Conservation (phyloP, 92 coral and sea anemone genomes). For the Pocillopora grandis region DNA sequence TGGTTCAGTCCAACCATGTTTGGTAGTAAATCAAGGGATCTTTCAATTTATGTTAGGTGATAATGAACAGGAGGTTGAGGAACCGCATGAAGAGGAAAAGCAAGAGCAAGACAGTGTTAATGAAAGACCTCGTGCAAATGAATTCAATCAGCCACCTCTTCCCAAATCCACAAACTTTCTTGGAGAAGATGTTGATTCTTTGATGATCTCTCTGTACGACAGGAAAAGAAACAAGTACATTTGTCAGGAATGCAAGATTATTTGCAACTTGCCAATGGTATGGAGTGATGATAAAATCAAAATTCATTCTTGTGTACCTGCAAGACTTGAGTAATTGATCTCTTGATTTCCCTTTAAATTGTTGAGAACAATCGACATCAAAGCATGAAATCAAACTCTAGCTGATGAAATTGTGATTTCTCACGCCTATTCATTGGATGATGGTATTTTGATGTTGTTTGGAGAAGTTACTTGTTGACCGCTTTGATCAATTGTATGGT, state of each 20-base stretch:
- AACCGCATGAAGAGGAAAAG: slow-evolving; percentile 29
- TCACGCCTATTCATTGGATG: too few relatives aligned
- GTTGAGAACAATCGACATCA: too few relatives aligned
- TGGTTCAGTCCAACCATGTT: too few relatives aligned
- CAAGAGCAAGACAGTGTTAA: slow-evolving; percentile 2
- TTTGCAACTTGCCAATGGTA: slow-evolving; percentile 77
- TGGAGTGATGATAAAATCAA: not conserved
- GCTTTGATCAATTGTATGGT: too few relatives aligned
- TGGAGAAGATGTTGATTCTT: slow-evolving; percentile 80
- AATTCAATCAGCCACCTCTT: slow-evolving; percentile 26
- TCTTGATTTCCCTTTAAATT: too few relatives aligned
- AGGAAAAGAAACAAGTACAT: slow-evolving; percentile 67
- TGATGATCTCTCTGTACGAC: slow-evolving; percentile 73
- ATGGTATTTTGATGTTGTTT: too few relatives aligned
- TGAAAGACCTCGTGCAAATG: slow-evolving; percentile 1
- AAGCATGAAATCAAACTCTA: too few relatives aligned
- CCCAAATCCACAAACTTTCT: slow-evolving; percentile 55
- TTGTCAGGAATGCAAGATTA: slow-evolving; percentile 86
- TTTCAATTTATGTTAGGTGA: slow-evolving; percentile 4
- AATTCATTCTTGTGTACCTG: too few relatives aligned
- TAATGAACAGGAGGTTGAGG: slow-evolving; percentile 4
- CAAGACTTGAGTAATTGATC: too few relatives aligned
- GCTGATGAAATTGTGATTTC: too few relatives aligned
- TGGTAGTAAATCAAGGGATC: too few relatives aligned
- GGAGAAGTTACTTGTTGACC: too few relatives aligned